These are phyloP conservation scores for Hylomyscus alleni DNA, from an alignment of 2,797 vertebrate genomes.

Conservation along the genomic window DNA sequence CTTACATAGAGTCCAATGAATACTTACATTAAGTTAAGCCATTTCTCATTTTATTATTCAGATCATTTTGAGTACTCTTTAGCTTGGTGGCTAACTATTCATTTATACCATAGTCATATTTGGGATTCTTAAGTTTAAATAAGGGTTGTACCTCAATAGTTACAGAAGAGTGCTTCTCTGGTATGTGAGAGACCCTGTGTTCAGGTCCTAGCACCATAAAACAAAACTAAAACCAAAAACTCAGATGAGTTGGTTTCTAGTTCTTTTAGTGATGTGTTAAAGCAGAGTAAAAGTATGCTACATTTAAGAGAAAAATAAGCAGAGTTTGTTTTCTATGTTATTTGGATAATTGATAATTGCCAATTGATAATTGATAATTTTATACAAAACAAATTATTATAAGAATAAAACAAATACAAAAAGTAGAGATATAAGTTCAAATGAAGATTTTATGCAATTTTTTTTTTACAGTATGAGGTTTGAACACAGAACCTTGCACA, in stretches of 20 bases:
- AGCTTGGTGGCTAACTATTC: constrained; percentile 35
- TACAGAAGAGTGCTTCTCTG: not conserved
- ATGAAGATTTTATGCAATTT: not conserved
- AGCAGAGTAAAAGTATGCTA: constrained; percentile 17
- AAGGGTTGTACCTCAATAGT: not conserved
- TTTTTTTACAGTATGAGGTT: not conserved
- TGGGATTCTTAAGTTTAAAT: constrained; percentile 14
- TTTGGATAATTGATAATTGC: constrained; percentile 17
- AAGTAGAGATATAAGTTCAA: constrained; percentile 5
- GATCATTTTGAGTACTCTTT: constrained; percentile 10
- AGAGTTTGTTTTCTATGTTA: constrained; percentile 42
- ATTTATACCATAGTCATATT: constrained; percentile 54
- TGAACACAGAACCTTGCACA: not conserved
- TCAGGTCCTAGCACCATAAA: not conserved
- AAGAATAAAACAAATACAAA: constrained; percentile 54
- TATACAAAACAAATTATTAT: constrained; percentile 33
- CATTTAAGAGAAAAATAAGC: constrained; percentile 8
- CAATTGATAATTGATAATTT: constrained; percentile 37
- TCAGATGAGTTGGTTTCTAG: constrained; percentile 40
- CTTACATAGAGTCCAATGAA: not conserved
- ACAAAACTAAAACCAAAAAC: not conserved
- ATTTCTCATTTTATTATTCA: constrained; percentile 54
- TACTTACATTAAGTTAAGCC: not conserved
- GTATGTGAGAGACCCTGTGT: not conserved
- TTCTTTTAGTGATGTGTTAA: constrained; percentile 39